A percentile compares a stretch with the other conserved stretches of the same genome.
These are phyloP conservation scores for Spongilla lacustris DNA, from an alignment of 37 sponge, comb jelly and placozoan genomes.

Conservation along the genomic window DNA sequence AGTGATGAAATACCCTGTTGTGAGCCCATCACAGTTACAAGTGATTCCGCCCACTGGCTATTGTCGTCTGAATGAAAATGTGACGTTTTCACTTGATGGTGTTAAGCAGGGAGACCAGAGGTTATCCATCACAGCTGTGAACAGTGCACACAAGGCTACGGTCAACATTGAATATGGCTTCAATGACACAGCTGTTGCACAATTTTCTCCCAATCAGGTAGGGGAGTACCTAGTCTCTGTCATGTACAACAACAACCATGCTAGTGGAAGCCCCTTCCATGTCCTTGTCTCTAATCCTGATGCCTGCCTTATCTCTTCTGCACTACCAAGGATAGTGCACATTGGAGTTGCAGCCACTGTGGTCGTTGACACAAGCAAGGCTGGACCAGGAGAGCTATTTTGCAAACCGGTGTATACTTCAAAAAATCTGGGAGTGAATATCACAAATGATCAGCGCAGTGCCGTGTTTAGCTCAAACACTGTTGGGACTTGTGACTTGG, in stretches of 20 bases:
- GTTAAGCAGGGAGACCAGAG: conserved; percentile 32
- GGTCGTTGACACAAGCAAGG: conserved; percentile 30
- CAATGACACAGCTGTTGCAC: conserved; percentile 33
- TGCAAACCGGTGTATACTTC: conserved; percentile 17
- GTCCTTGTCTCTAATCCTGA: conserved; percentile 64
- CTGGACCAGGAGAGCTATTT: conserved; percentile 66
- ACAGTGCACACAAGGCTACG: conserved; percentile 53
- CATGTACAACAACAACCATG: conserved; percentile 30
- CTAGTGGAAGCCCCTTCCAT: conserved; percentile 79
- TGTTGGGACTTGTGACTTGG: conserved; percentile 35
- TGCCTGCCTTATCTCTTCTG: conserved; percentile 23
- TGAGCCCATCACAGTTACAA: conserved; percentile 23
- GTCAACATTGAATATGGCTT: conserved; percentile 49
- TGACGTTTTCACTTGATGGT: conserved; percentile 68
- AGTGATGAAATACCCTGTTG: conserved; percentile 43
- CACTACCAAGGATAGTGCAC: conserved; percentile 32
- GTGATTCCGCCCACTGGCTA: conserved; percentile 58
- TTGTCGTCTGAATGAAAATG: conserved; percentile 54
- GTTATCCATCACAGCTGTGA: conserved; percentile 38
- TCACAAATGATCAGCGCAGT: neutral
- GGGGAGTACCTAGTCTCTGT: conserved; percentile 75
- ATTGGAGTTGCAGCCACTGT: conserved; percentile 31
- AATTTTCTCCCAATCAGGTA: conserved; percentile 59
- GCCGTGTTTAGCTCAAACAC: conserved; percentile 2
- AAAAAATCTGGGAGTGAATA: conserved; percentile 34